Conservation (phyloP, 2,113 vertebrate genomes). For the Paracanthobrama guichenoti region DNA sequence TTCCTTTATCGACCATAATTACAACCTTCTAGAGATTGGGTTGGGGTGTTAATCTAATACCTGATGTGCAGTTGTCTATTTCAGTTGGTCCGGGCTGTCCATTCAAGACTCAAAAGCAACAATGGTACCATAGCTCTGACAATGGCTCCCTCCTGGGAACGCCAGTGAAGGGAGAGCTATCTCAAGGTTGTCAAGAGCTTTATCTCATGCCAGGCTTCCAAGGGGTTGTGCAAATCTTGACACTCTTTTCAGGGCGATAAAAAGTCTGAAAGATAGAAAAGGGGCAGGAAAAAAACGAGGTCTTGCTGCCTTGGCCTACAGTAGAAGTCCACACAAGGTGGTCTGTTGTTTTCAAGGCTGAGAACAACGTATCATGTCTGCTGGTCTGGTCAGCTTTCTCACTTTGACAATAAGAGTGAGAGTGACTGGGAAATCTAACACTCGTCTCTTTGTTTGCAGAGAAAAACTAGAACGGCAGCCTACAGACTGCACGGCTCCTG, state of each 20-base stretch:
- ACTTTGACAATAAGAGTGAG: slow-evolving; percentile 74
- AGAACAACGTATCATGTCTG: slow-evolving; percentile 68
- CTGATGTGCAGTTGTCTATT: slow-evolving; percentile 52
- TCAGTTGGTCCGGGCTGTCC: slow-evolving; percentile 75
- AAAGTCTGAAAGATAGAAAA: slow-evolving; percentile 47
- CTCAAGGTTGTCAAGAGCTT: slow-evolving; percentile 79
- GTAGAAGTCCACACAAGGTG: slow-evolving; percentile 68
- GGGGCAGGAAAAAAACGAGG: slow-evolving; percentile 60
- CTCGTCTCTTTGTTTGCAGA: slow-evolving; percentile 79
- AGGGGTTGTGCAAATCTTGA: slow-evolving; percentile 65
- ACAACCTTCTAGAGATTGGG: neutral
- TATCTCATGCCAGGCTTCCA: slow-evolving; percentile 73
- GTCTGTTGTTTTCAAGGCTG: slow-evolving; percentile 60
- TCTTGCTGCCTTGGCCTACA: slow-evolving; percentile 62
- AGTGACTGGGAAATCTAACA: slow-evolving; percentile 78
- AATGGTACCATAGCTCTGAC: slow-evolving; percentile 75
- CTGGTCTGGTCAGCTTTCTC: slow-evolving; percentile 60
- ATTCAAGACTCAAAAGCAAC: slow-evolving; percentile 79
- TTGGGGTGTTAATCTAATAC: slow-evolving; percentile 11
- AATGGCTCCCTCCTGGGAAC: slow-evolving; percentile 77
- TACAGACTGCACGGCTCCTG: slow-evolving; percentile 81
- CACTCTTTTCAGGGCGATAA: slow-evolving; percentile 48
- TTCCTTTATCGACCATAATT: slow-evolving; percentile 1
- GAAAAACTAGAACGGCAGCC: slow-evolving; percentile 74
- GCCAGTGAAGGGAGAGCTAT: slow-evolving; percentile 77